These are phyloP conservation scores for Asbolus verrucosus DNA, from an alignment of 1,140 invertebrate species.

Conservation along the genomic window DNA sequence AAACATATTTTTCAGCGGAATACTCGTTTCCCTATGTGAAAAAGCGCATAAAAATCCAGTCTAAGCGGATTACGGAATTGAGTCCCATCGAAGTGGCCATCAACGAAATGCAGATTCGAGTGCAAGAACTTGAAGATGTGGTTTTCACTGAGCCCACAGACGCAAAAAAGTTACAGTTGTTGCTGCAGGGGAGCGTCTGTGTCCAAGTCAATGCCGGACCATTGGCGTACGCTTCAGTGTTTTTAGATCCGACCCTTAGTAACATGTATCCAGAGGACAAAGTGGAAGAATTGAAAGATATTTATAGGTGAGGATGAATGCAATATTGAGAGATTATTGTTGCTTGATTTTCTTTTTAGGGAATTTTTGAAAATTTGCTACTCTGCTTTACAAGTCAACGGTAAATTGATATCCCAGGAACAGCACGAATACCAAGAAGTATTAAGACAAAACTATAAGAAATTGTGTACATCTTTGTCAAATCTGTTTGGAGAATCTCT, in stretches of 20 bases:
- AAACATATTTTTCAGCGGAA: constrained; percentile 74
- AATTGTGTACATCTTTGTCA: constrained; percentile 83
- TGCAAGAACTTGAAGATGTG: constrained; percentile 87
- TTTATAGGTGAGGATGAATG: constrained; percentile 78
- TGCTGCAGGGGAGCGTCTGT: constrained; percentile 90
- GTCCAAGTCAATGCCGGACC: constrained; percentile 97
- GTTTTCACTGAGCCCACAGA: constrained; percentile 83
- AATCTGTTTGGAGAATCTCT: constrained; percentile 77
- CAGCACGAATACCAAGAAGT: constrained; percentile 92
- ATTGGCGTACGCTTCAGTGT: constrained; percentile 90
- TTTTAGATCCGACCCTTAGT: constrained; percentile 79
- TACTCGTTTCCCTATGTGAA: constrained; percentile 93
- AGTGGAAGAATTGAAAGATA: constrained; percentile 86
- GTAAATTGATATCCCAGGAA: constrained; percentile 84
- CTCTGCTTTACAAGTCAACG: constrained; percentile 88
- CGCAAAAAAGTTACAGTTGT: constrained; percentile 89
- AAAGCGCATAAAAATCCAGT: constrained; percentile 83
- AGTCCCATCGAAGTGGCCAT: constrained; percentile 94
- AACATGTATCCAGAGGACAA: constrained; percentile 83
- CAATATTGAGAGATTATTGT: background rate
- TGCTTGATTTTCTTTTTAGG: constrained; percentile 68
- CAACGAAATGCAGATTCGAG: constrained; percentile 89
- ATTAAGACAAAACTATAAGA: constrained; percentile 86
- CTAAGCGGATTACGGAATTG: constrained; percentile 81
- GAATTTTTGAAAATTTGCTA: constrained; percentile 91